Evolutionary conservation across 1,140 invertebrate species (phyloP).

Genomic region (Magallana gigas): DNA sequence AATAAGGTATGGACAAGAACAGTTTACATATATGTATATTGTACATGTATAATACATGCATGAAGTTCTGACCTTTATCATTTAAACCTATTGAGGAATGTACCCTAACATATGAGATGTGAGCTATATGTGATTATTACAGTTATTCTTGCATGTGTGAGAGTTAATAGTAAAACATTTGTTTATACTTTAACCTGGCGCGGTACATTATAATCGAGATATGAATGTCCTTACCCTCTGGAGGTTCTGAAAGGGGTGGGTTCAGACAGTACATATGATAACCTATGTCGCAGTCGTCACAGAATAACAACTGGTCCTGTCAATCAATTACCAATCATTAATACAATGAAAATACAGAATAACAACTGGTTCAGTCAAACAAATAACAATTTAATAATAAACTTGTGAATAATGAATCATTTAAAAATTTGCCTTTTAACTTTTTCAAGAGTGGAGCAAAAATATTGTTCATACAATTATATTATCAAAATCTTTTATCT

Average conservation of each 20-base stretch:
- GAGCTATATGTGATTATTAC: background rate
- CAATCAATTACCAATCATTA: conserved; percentile 46
- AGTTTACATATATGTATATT: too few relatives aligned
- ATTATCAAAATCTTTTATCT: too few relatives aligned
- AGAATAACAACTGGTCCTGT: conserved; percentile 98
- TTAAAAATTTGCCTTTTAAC: background rate
- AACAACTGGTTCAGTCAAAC: background rate
- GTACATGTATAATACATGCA: too few relatives aligned
- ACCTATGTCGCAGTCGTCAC: conserved; percentile 99
- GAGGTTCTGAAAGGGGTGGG: conserved; percentile 94
- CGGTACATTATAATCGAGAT: too few relatives aligned
- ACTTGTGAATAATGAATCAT: background rate
- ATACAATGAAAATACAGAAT: background rate
- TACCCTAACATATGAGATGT: too few relatives aligned
- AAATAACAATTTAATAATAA: too few relatives aligned
- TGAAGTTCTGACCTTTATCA: too few relatives aligned
- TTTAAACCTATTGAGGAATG: too few relatives aligned
- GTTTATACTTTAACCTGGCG: too few relatives aligned
- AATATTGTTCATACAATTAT: background rate
- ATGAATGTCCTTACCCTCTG: conserved; percentile 86
- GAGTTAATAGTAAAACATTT: too few relatives aligned
- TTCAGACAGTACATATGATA: conserved; percentile 99
- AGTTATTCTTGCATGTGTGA: background rate
- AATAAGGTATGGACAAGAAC: too few relatives aligned
- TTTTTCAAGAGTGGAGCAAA: background rate